Evolutionary conservation across 1,140 invertebrate species (phyloP).

Genomic region (Popillia japonica): DNA sequence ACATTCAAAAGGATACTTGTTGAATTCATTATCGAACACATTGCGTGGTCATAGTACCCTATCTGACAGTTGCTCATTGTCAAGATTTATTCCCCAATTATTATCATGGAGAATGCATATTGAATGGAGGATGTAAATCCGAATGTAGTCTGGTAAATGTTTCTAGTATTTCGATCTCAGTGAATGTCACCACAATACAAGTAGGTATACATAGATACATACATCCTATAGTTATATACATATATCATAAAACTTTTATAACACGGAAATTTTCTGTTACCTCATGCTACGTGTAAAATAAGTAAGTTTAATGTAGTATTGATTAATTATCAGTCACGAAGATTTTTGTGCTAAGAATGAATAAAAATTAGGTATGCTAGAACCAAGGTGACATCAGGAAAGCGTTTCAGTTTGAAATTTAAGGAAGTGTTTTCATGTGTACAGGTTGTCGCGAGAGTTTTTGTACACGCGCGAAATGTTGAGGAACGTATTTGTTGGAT

Average conservation of each 20-base stretch:
- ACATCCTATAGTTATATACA: too few species aligned
- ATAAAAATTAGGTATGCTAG: not conserved
- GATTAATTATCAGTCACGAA: not conserved
- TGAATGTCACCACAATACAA: not conserved
- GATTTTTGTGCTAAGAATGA: not conserved
- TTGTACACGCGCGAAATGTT: too few species aligned
- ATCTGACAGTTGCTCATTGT: not conserved
- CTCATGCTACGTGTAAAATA: not conserved
- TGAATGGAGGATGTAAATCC: not conserved
- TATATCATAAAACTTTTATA: not conserved
- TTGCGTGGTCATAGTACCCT: not conserved
- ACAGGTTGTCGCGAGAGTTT: too few species aligned
- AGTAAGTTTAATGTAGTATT: not conserved
- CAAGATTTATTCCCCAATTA: constrained; percentile 27
- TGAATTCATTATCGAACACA: constrained; percentile 18
- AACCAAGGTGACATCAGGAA: not conserved
- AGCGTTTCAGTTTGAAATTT: not conserved
- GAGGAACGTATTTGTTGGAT: too few species aligned
- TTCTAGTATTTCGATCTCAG: not conserved
- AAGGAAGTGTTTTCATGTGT: too few species aligned
- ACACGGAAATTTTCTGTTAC: not conserved
- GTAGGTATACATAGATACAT: too few species aligned
- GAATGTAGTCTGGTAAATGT: not conserved
- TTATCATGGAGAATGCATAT: not conserved
- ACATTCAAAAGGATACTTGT: constrained; percentile 25